Evolutionary conservation across 35 echinoderm and acorn worm genomes (phyloP), one percentile per base, ranked within the genome.

Genomic region (Lytechinus pictus): DNA sequence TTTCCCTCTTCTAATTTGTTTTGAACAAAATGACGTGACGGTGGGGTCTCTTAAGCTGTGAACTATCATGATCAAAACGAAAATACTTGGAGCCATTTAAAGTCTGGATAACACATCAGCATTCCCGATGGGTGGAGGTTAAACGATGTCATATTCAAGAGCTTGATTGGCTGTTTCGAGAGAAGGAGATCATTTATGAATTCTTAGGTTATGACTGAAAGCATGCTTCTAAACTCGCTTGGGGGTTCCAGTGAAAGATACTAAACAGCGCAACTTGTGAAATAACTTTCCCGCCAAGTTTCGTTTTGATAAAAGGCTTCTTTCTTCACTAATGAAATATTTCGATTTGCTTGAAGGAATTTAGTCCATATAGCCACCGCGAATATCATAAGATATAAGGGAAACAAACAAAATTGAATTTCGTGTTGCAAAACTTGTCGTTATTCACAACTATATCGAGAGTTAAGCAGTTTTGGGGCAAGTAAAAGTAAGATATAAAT

Each of bases 161-260:
- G 66, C 19, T 24, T 79, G 66, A 79, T 79, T 79, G 66, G 66
- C 66, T 79, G 6, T 58, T 24, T 7, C 66, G 21, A 79, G 66
- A 79, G 66, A 79, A 79, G 66, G 7, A 79, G 66, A 79, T 7
- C n/a, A 27, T 79, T 79, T 79, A 79, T 24, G 19, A 79, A 79
- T 79, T 79, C 66, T 79, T 24, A n/a, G 66, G 66, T 79, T 79
- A 79, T 79, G 66, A 79, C 57, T 79, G 66, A 79, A 24, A 79
- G 66, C 19, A 7, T 79, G 66, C 66, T 79, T 24, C 66, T 79
- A 79, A 79, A 79, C 66, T n/a, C 66, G 66, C 66, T 79, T 79
- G 66, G 66, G 66, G 66, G 66, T 79, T 79, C 19, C 19, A 79
- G n/a, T 79, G 66, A 19, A 24, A 79, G 66, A 79, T 79, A 79